Conservation (phyloP, 1,140 invertebrate species). For the Macrobrachium nipponense region DNA sequence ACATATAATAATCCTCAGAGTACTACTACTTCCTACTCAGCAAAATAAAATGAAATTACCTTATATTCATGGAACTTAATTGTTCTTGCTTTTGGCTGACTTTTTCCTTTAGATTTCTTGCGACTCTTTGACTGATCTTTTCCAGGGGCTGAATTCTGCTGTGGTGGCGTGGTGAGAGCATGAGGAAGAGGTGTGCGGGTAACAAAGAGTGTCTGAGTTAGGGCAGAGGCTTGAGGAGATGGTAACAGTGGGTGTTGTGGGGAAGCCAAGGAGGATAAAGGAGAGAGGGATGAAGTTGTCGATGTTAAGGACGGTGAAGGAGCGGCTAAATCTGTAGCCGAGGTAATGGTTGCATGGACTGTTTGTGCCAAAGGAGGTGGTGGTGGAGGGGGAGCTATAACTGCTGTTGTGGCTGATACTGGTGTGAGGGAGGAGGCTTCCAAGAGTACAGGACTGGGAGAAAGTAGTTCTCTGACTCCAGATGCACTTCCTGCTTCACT, state of each 20-base stretch:
- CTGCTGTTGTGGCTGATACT: constrained; percentile 71
- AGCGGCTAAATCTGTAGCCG: constrained; percentile 36
- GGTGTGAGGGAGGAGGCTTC: constrained; percentile 73
- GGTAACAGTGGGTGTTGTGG: constrained; percentile 55
- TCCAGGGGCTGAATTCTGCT: constrained; percentile 75
- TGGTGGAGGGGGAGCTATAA: constrained; percentile 68
- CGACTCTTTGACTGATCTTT: constrained; percentile 81
- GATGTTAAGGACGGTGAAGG: constrained; percentile 70
- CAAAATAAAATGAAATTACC: constrained; percentile 67
- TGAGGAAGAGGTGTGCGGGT: constrained; percentile 57
- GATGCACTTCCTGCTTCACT: constrained; percentile 52
- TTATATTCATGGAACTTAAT: constrained; percentile 99
- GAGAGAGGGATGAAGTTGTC: constrained; percentile 64
- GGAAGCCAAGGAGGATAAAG: constrained; percentile 50
- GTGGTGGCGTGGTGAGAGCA: constrained; percentile 64
- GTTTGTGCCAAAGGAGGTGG: constrained; percentile 69
- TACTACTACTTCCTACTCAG: not conserved
- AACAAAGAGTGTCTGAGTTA: constrained; percentile 61
- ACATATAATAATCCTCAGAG: no score
- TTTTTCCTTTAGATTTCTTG: constrained; percentile 89
- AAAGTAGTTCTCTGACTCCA: constrained; percentile 42
- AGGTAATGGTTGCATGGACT: constrained; percentile 65
- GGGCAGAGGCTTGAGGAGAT: constrained; percentile 44
- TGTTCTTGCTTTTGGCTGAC: constrained; percentile 84
- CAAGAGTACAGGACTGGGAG: constrained; percentile 42